These are phyloP conservation scores for Dicentrarchus labrax DNA, from an alignment of 2,113 vertebrate species.

Conservation along the genomic window DNA sequence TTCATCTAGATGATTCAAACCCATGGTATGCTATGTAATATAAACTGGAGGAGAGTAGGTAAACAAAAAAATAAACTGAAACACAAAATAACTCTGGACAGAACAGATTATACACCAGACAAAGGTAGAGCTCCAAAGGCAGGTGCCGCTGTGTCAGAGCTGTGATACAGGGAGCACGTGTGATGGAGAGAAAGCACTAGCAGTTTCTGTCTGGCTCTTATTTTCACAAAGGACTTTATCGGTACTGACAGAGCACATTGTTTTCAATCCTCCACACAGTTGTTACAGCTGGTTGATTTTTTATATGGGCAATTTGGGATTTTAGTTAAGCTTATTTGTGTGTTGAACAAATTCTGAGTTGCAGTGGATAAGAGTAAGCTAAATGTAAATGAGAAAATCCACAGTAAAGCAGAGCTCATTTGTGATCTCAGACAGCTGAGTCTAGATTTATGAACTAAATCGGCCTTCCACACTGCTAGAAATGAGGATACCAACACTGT, in stretches of 20 bases:
- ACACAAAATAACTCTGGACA: background rate
- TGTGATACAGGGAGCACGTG: too few relatives aligned
- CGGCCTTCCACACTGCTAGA: background rate
- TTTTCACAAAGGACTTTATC: background rate
- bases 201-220: background rate
- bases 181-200: too few relatives aligned
- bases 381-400: constrained; percentile 45
- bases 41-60: too few relatives aligned
- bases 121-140: background rate
- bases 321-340: constrained; percentile 25
- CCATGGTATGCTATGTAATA: too few relatives aligned
- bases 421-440: constrained; percentile 20
- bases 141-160: too few relatives aligned
- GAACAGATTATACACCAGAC: background rate
- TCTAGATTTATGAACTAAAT: constrained; percentile 14
- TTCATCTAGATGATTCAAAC: background rate
- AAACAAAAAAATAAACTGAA: background rate
- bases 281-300: constrained; percentile 5
- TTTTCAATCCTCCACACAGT: background rate
- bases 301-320: constrained; percentile 12
- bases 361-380: constrained; percentile 18
- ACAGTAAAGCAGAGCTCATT: constrained; percentile 16
- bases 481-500: background rate
- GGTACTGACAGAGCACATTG: constrained; percentile 8
- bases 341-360: constrained; percentile 2